Base-by-base conservation (phyloP, 2,113 vertebrate species). In the Procavia capensis region DNA sequence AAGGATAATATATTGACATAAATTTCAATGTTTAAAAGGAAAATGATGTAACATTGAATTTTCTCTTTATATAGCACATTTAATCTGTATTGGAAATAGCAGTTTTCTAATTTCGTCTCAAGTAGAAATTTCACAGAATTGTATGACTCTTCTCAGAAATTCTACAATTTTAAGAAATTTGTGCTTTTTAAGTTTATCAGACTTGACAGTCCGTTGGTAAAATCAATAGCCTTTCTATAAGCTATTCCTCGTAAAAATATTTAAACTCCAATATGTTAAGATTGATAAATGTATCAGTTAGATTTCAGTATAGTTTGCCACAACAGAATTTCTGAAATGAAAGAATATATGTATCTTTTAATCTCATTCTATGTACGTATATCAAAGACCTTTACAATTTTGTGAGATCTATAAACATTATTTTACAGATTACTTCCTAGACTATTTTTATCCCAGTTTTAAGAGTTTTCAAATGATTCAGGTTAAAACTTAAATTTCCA, bases 41-140 rank as follows among this genome's bases (percentile, higher is more conserved):
- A 75, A 93, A 9, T 41, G 95, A 36, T 81, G 85, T 93, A 81
- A 74, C 31, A 43, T 74, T 34, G 81, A 80, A 72, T 82, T 86
- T 95, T 93, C 25, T 90, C 96, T 95, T 95, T 90, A n/a, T 90
- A n/a, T 2, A 93, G 24, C 39, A n/a, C 87, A 45, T 64, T 75
- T 78, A 22, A 86, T 72, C 24, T n/a, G 34, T 36, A 68, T 85
- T 66, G 39, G 80, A 94, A 68, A 43, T 57, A 27, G 34, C 1
- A 20, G 54, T 90, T 95, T 85, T 39, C 34, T 45, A 64, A 20
- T 76, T 90, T 66, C 72, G 84, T 92, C 39, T 57, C 29, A 93
- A 85, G 25, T 50, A 91, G 83, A 91, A 88, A 86, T 90, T 25
- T 81, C 17, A 76, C 78, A 70, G 90, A 87, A 72, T 85, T 85